These are phyloP conservation scores for Parauchenoglanis punctatus DNA, from an alignment of 2,797 vertebrate species.

Conservation along the genomic window DNA sequence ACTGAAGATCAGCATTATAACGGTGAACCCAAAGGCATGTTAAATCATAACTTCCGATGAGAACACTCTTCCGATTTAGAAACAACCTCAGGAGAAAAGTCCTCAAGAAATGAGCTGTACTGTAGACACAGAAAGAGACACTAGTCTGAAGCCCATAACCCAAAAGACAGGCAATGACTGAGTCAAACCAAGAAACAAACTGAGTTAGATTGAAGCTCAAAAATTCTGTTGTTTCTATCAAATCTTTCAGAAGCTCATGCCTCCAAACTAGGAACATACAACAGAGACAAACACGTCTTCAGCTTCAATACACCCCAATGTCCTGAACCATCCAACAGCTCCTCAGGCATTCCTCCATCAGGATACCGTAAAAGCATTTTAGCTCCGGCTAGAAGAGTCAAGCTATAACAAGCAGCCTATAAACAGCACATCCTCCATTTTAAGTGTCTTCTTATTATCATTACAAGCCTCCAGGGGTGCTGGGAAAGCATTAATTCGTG, in stretches of 20 bases:
- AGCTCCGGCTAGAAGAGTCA: conserved; percentile 7
- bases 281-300: neutral
- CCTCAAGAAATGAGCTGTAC: conserved; percentile 9
- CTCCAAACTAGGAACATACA: neutral
- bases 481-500: conserved; percentile 27
- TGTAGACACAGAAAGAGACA: conserved; percentile 5
- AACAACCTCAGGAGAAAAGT: neutral
- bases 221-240: neutral
- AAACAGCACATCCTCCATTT: conserved; percentile 10
- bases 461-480: conserved; percentile 1
- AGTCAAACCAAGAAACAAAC: neutral
- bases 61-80: neutral
- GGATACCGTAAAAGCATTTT: neutral
- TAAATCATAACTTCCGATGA: neutral
- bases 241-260: neutral
- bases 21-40: neutral
- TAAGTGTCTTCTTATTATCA: conserved; percentile 24
- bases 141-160: neutral
- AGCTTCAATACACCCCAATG: conserved; percentile 4
- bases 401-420: neutral
- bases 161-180: neutral
- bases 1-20: neutral
- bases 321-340: neutral
- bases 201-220: neutral
- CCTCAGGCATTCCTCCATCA: neutral